Evolutionary conservation across 2,888 invertebrate genomes (phyloP).

Genomic region (Glaucopsyche alexis): DNA sequence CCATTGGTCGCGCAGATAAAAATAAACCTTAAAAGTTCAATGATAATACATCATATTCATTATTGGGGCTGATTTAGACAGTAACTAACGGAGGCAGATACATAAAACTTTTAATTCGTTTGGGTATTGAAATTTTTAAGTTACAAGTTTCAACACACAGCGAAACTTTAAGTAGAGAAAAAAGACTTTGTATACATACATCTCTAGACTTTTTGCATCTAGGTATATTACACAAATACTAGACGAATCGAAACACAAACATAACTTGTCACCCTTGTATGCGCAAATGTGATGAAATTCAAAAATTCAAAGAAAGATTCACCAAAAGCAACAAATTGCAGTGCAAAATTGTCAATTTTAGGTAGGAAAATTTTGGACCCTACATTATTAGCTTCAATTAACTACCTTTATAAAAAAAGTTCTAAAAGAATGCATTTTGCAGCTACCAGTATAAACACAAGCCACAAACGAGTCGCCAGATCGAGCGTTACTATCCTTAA

Average conservation of each 20-base stretch:
- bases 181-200: too few relatives aligned
- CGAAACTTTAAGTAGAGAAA: too few relatives aligned
- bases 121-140: background rate
- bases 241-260: too few relatives aligned
- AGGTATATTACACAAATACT: too few relatives aligned
- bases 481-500: constrained; percentile 14
- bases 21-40: background rate
- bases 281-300: too few relatives aligned
- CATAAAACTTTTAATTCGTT: background rate
- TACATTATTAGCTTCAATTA: background rate
- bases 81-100: too few relatives aligned
- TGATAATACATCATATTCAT: background rate
- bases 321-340: background rate
- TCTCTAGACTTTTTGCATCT: too few relatives aligned
- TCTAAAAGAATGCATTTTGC: background rate
- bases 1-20: background rate
- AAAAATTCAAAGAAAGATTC: too few relatives aligned
- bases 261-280: too few relatives aligned
- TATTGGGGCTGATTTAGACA: background rate
- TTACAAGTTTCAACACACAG: too few relatives aligned
- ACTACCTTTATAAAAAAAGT: background rate
- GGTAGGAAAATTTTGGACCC: background rate
- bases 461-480: constrained; percentile 21
- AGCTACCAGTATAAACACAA: constrained; percentile 7
- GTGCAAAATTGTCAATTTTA: background rate